Evolutionary conservation across 2,888 invertebrate genomes (phyloP).

Genomic region (Acanthosoma haemorrhoidale): DNA sequence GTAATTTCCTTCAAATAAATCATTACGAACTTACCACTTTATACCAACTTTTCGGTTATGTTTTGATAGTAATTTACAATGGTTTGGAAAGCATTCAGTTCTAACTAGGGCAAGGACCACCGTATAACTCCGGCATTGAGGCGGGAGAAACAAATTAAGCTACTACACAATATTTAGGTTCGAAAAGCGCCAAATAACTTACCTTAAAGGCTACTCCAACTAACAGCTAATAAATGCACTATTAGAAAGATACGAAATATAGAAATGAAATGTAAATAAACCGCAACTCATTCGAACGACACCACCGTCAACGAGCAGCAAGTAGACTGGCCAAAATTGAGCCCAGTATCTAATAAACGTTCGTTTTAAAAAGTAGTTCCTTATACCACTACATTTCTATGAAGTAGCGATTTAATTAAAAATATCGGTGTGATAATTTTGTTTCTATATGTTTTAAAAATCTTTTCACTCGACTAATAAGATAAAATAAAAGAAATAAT

Average conservation of each 20-base stretch:
- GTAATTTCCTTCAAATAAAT: too few species aligned
- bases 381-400: not conserved
- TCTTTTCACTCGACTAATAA: not conserved
- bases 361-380: constrained; percentile 25
- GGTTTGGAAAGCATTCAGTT: not conserved
- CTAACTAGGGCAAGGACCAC: constrained; percentile 4
- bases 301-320: constrained; percentile 24
- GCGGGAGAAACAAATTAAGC: not conserved
- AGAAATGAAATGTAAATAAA: constrained; percentile 2
- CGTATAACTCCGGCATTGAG: not conserved
- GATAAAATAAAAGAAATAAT: not conserved
- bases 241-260: constrained; percentile 3
- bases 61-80: not conserved
- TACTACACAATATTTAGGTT: not conserved
- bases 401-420: not conserved
- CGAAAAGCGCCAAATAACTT: not conserved
- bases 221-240: constrained; percentile 10
- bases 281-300: constrained; percentile 13
- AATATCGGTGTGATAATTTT: not conserved
- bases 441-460: not conserved
- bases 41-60: not conserved
- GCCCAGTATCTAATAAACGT: not conserved
- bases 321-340: constrained; percentile 28
- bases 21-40: not conserved
- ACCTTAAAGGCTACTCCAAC: constrained; percentile 10